phyloP scores from a whole-genome alignment of 2,888 invertebrate species.

The Pachliopta kotzebuea region DNA sequence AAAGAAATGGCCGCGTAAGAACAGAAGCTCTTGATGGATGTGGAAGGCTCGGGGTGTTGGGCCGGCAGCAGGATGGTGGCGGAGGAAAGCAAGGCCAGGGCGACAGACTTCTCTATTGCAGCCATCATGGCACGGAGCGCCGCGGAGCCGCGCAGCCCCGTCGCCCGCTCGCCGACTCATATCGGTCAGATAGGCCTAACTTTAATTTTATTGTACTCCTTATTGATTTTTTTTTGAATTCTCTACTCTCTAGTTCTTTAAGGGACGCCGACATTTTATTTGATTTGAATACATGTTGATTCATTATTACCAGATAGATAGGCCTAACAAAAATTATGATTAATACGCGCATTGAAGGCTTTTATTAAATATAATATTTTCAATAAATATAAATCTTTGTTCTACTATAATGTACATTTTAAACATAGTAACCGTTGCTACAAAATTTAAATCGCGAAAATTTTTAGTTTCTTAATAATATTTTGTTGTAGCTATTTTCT shows the following conservation, averaged over 20 bases:
- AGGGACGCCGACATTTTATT: not conserved
- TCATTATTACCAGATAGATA: not conserved
- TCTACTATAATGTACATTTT: no score
- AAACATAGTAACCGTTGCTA: no score
- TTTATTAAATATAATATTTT: no score
- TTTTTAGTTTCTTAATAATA: no score
- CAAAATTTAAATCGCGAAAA: no score
- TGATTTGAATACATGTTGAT: not conserved
- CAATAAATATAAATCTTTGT: no score
- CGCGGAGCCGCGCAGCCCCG: constrained; percentile 70
- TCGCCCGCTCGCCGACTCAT: constrained; percentile 66
- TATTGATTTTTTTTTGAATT: not conserved
- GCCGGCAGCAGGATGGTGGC: constrained; percentile 71
- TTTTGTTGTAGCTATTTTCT: no score
- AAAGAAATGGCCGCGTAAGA: constrained; percentile 59
- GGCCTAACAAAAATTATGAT: not conserved
- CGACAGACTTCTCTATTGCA: constrained; percentile 97
- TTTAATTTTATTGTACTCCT: constrained; percentile 14
- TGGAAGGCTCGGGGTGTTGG: constrained; percentile 72
- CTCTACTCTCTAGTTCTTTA: not conserved
- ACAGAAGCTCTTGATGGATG: constrained; percentile 69
- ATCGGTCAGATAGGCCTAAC: constrained; percentile 68
- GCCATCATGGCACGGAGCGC: constrained; percentile 92
- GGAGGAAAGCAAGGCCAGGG: constrained; percentile 77
- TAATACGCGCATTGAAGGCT: not conserved